Percentiles rank a stretch among this genome's conserved stretches.
phyloP scores from a whole-genome alignment of 2,113 vertebrate species.

The Myodes glareolus region DNA sequence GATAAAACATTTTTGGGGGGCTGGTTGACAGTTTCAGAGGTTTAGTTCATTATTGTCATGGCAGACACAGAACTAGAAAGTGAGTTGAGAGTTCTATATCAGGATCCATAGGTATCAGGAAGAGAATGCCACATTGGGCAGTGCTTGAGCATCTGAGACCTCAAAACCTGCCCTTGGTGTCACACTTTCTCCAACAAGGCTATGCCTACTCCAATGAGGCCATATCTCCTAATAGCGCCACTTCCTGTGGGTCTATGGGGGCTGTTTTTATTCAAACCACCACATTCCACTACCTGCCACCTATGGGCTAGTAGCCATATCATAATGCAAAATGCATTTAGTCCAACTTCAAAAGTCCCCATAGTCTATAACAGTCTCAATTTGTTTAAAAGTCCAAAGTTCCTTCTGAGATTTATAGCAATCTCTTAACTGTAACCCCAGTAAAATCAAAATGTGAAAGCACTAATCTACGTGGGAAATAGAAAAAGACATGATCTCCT shows the following conservation, averaged over 20 bases:
- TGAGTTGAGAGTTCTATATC: neutral
- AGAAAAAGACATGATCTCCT: too few species aligned
- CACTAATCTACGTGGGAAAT: neutral
- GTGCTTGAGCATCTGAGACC: neutral
- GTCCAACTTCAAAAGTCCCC: neutral
- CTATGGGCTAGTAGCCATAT: neutral
- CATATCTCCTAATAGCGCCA: neutral
- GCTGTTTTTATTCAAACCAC: neutral
- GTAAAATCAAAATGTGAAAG: neutral
- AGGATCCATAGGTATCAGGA: neutral
- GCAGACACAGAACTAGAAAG: neutral
- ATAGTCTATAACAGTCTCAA: neutral
- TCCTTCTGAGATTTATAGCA: neutral
- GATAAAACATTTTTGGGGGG: neutral
- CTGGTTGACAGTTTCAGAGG: neutral
- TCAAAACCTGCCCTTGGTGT: neutral
- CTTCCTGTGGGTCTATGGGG: neutral
- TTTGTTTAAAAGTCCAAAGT: neutral
- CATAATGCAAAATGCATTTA: neutral
- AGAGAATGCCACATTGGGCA: neutral
- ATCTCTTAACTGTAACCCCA: neutral
- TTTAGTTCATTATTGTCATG: neutral
- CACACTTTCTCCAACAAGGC: neutral
- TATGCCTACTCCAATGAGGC: neutral
- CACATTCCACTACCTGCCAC: neutral